Base-by-base conservation (phyloP, 2,113 vertebrate species). In the Datnioides undecimradiatus region DNA sequence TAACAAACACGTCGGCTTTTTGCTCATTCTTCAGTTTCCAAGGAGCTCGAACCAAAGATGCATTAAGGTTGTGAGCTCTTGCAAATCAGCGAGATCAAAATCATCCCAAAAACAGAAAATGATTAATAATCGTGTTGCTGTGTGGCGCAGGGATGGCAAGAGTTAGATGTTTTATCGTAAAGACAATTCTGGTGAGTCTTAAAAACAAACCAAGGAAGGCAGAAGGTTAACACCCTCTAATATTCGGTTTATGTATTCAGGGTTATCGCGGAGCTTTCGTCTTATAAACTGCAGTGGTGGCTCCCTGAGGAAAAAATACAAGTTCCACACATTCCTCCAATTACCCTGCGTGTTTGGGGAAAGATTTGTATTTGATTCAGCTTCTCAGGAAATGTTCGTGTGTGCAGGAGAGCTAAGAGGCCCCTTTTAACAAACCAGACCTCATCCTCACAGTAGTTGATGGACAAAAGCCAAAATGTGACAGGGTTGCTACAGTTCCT, bases 1-100 rank as follows among this genome's bases (percentile, higher is more conserved):
- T 85, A 88, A 91, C 90, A 93, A 88, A 91, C 88, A 87, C 38
- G 29, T 25, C 0, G 45, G n/a, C n/a, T 49, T 82, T 88, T 79
- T n/a, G 36, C 75, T 70, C 59, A 43, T 34, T 73, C 75, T 49
- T 57, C 11, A 0, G 54, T 62, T 84, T 86, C 83, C 82, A 79
- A 65, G 76, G 55, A 78, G 14, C 36, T n/a, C 16, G 1, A 43
- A 70, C 21, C 74, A 66, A 78, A 73, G 27, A 85, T 19, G 51
- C 19, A 64, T 60, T 27, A 65, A 66, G 23, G 67, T n/a, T 60
- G 68, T 43, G 17, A 76, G 58, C 0, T 2, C 27, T 49, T 65
- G 51, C 17, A 33, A 80, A 51, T 66, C 27, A 62, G 36, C 45
- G 55, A 57, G 38, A 46, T 29, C 3, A 34, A 57, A 31, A 11